Conservation (phyloP, 2,888 invertebrate genomes). For the Drosophila lacicola region DNA sequence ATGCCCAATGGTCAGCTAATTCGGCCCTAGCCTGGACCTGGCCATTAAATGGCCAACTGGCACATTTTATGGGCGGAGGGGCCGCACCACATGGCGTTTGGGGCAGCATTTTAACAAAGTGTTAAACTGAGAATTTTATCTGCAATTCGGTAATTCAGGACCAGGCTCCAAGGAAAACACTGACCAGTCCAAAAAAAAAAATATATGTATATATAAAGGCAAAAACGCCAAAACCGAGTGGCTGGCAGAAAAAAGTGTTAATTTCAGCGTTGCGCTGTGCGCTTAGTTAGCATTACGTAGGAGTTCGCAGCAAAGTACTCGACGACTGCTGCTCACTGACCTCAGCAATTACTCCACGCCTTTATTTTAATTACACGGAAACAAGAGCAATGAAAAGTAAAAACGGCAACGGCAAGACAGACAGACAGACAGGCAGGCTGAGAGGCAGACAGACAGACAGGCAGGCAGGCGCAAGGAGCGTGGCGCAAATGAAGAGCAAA, state of each 20-base stretch:
- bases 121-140: slow-evolving; percentile 82
- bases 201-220: slow-evolving; percentile 2
- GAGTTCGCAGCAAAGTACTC: slow-evolving; percentile 46
- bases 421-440: background rate
- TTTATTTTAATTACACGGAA: slow-evolving; percentile 80
- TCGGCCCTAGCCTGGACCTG: slow-evolving; percentile 22
- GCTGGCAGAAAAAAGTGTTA: slow-evolving; percentile 68
- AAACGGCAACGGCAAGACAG: slow-evolving; percentile 46
- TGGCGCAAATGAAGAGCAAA: slow-evolving; percentile 30
- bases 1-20: slow-evolving; percentile 49
- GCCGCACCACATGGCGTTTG: slow-evolving; percentile 70
- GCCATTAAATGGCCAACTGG: slow-evolving; percentile 50
- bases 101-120: slow-evolving; percentile 79
- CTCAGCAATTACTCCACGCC: slow-evolving; percentile 81
- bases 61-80: slow-evolving; percentile 68
- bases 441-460: background rate
- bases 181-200: slow-evolving; percentile 21
- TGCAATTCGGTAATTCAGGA: slow-evolving; percentile 76
- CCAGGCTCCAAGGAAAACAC: slow-evolving; percentile 69
- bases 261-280: slow-evolving; percentile 62
- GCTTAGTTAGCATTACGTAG: slow-evolving; percentile 76
- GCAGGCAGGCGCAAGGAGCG: background rate
- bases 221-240: slow-evolving; percentile 11
- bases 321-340: slow-evolving; percentile 62
- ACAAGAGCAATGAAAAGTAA: slow-evolving; percentile 79